Evolutionary conservation across 2,888 invertebrate genomes (phyloP).

Genomic region (Dynastes maya): DNA sequence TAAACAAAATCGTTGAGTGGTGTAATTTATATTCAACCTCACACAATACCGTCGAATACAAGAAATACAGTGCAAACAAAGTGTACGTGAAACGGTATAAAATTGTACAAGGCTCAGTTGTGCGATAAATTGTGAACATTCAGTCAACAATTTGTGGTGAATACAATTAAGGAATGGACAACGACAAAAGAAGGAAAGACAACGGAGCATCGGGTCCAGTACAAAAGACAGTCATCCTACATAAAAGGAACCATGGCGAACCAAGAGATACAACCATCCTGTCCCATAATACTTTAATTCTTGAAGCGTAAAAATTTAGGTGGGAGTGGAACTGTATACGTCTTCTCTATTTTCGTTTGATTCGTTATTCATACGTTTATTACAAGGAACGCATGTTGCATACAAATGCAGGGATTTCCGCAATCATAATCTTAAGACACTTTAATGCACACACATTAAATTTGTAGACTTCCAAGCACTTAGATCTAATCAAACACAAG

Average conservation of each 20-base stretch:
- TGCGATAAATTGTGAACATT: slow-evolving; percentile 45
- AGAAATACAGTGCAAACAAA: slow-evolving; percentile 36
- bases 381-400: neutral
- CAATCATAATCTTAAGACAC: no score
- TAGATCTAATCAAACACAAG: no score
- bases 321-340: slow-evolving; percentile 10
- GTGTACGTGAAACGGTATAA: slow-evolving; percentile 33
- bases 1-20: slow-evolving; percentile 21
- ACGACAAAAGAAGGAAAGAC: slow-evolving; percentile 46
- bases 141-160: slow-evolving; percentile 50
- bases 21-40: slow-evolving; percentile 40
- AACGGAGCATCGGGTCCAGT: slow-evolving; percentile 46
- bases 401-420: neutral
- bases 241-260: slow-evolving; percentile 52
- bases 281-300: slow-evolving; percentile 61
- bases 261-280: slow-evolving; percentile 54
- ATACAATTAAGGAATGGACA: slow-evolving; percentile 53
- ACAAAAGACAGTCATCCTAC: slow-evolving; percentile 55
- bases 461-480: no score
- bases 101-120: slow-evolving; percentile 38
- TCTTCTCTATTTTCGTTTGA: slow-evolving; percentile 3
- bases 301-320: slow-evolving; percentile 57
- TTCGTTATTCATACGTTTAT: neutral
- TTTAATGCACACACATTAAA: no score
- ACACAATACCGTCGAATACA: slow-evolving; percentile 26